A percentile compares a stretch with the other conserved stretches of the same genome.
Evolutionary conservation across 2,113 vertebrate genomes (phyloP).

Genomic region (Zosterops japonicus): DNA sequence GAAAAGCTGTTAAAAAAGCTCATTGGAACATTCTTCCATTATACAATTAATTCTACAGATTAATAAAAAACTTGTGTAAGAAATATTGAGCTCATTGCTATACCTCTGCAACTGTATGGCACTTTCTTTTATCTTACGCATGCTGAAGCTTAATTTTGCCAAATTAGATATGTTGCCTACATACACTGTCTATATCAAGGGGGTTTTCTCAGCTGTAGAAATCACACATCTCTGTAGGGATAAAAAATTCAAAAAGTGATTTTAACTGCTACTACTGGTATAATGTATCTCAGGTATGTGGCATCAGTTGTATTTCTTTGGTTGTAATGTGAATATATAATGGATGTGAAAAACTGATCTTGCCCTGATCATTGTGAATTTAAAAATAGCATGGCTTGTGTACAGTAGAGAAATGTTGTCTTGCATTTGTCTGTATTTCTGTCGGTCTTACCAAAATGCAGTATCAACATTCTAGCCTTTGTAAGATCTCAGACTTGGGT

Average conservation of each 20-base stretch:
- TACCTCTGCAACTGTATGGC: background rate
- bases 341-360: background rate
- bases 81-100: background rate
- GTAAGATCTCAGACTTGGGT: background rate
- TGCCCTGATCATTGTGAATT: constrained; percentile 15
- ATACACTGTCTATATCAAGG: background rate
- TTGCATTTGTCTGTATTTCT: background rate
- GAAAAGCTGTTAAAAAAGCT: background rate
- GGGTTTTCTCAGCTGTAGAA: background rate
- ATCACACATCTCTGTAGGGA: background rate
- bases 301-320: background rate
- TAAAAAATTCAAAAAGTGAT: background rate
- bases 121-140: background rate
- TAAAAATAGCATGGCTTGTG: background rate
- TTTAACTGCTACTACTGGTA: constrained; percentile 16
- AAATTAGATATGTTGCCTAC: background rate
- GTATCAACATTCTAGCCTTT: background rate
- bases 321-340: constrained; percentile 47
- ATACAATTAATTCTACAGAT: background rate
- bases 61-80: background rate
- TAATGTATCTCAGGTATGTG: constrained; percentile 51
- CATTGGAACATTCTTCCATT: background rate
- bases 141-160: background rate
- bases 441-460: background rate
- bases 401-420: background rate